Conservation (phyloP, 1,140 invertebrate genomes). For the Coelopa frigida region DNA sequence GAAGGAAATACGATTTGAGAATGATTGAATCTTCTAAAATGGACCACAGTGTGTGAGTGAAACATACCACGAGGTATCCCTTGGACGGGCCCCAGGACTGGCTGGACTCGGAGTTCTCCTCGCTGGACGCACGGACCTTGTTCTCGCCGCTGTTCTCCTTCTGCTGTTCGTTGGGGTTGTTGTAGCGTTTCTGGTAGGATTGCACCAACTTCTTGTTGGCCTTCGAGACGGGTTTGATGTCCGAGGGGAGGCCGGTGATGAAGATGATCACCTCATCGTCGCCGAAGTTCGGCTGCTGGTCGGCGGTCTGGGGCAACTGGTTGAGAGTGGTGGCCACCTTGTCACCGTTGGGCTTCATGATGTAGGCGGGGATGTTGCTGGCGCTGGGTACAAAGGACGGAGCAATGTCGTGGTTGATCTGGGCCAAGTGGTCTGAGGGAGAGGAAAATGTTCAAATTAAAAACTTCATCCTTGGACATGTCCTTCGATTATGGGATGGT, state of each 20-base stretch:
- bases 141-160: conserved; percentile 4
- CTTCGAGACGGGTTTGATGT: conserved; percentile 21
- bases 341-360: conserved; percentile 28
- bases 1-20: too few species aligned
- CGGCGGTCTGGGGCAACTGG: conserved; percentile 25
- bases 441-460: neutral
- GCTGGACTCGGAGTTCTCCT: too few species aligned
- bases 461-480: neutral
- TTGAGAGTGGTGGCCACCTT: conserved; percentile 31
- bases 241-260: conserved; percentile 30
- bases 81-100: neutral
- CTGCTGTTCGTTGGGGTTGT: conserved; percentile 22
- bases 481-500: too few species aligned
- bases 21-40: too few species aligned
- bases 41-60: too few species aligned
- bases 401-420: conserved; percentile 28
- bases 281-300: conserved; percentile 31
- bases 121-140: conserved; percentile 27
- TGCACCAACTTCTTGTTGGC: conserved; percentile 31
- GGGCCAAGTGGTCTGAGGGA: conserved; percentile 27
- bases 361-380: conserved; percentile 28
- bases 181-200: conserved; percentile 37
- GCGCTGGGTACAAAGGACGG: conserved; percentile 27
- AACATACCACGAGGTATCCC: neutral
- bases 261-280: conserved; percentile 39